These are phyloP conservation scores for Mormyrus iriodes DNA, from an alignment of 2,113 vertebrate species.

Conservation along the genomic window DNA sequence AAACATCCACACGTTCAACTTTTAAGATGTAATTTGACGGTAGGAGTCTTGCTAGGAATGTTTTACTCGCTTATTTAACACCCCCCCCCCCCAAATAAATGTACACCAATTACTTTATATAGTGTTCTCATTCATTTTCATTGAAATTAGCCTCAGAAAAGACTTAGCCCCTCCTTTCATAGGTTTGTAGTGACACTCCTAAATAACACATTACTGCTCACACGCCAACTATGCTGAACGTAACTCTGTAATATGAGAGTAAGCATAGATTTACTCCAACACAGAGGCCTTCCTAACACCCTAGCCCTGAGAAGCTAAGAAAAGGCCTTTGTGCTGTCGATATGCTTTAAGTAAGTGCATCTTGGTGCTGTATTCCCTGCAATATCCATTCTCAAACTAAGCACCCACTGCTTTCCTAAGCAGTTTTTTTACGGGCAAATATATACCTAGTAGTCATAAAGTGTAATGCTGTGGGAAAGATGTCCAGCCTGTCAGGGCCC, in stretches of 20 bases:
- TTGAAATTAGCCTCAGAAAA: not conserved
- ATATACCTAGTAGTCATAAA: not conserved
- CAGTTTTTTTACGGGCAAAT: not conserved
- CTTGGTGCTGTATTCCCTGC: not conserved
- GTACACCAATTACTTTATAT: not conserved
- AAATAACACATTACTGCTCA: not conserved
- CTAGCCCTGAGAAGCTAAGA: not conserved
- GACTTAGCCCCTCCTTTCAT: not conserved
- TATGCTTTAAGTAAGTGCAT: not conserved
- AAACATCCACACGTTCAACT: not conserved
- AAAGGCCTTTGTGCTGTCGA: not conserved
- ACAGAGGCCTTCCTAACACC: not conserved
- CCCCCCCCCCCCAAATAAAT: not conserved
- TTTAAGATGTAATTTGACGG: not conserved
- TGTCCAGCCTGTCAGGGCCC: not conserved
- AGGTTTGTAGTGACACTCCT: not conserved
- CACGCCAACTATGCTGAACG: not conserved
- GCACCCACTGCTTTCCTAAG: not conserved
- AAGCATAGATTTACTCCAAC: not conserved
- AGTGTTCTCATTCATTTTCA: not conserved
- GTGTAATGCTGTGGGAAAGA: not conserved
- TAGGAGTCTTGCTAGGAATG: not conserved
- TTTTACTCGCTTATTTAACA: not conserved
- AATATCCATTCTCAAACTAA: not conserved
- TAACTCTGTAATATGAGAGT: not conserved